Base-by-base conservation (phyloP, 1,140 invertebrate species). In the Drosophila melanica region DNA sequence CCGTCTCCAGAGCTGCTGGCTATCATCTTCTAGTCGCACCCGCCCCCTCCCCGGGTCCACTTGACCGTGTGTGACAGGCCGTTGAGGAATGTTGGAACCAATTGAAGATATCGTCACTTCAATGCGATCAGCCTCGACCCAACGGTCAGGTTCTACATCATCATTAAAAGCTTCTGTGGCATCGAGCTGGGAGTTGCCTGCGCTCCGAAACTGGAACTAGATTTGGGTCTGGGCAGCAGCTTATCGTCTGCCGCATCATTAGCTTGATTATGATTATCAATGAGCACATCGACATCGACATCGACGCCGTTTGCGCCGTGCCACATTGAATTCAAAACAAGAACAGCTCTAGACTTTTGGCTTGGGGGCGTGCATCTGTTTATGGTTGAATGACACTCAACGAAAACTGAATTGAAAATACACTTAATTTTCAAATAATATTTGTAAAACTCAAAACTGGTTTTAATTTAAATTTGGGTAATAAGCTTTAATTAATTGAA, bases 191-290 rank as follows among this genome's bases (percentile, higher is more conserved):
- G 30, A 39, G 12, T 11, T 10, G 23, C 8, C 48, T 35, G 47
- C 5, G 20, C 45, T 10, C 11, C 8, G 23, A 23, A 64, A 30
- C 41, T 45, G 51, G 20, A 27, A 16, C 37, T 35, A n/a, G 50
- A 14, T 5, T 41, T 41, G 11, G 42, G 9, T 42, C 47, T 27
- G 7, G 8, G 37, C 42, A 35, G 23, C 45, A 75, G 76, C 79
- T 89, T 87, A 89, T 90, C 85, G 70, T 77, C 84, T 71, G 80
- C 73, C 69, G 84, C 85, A 77, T 89, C 85, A 89, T 89, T 90
- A 90, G 84, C 85, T 90, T 89, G 84, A 89, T 89, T 89, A 90
- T 89, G 79, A 84, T 89, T 89, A 89, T 89, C 84, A 90, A 89
- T 89, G 85, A 80, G 79, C 79, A 89, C 84, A 90, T 84, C 74